Percentiles rank a stretch among this genome's conserved stretches.
phyloP scores from a whole-genome alignment of 2,888 invertebrate species.

The Mylabris sibirica region DNA sequence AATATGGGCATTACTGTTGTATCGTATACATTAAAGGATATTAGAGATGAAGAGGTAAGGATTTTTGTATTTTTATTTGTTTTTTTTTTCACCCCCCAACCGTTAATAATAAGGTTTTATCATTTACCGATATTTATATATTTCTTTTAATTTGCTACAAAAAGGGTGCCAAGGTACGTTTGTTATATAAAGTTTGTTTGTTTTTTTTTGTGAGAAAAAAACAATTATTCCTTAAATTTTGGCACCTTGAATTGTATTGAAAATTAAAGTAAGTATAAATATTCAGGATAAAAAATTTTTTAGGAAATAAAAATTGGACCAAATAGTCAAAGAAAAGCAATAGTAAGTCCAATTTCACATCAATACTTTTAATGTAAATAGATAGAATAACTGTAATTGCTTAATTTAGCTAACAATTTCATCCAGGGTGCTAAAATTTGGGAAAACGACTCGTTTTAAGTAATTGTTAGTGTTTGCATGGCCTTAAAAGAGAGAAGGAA shows the following conservation, averaged over 20 bases:
- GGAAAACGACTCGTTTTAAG: background rate
- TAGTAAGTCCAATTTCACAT: background rate
- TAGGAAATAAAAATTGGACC: background rate
- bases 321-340: background rate
- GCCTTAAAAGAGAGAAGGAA: background rate
- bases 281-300: background rate
- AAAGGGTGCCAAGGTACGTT: constrained; percentile 72
- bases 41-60: constrained; percentile 90
- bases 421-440: background rate
- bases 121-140: constrained; percentile 37
- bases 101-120: constrained; percentile 23
- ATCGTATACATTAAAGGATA: constrained; percentile 93
- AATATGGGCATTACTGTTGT: constrained; percentile 97
- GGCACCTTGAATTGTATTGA: background rate
- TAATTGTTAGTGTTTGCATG: background rate
- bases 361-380: background rate
- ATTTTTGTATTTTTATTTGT: background rate
- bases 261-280: background rate
- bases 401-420: background rate
- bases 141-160: constrained; percentile 56
- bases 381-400: background rate
- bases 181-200: constrained; percentile 41
- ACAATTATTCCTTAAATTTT: background rate
- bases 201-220: constrained; percentile 28
- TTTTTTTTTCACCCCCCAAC: too few species aligned